Evolutionary conservation across 1,140 invertebrate genomes (phyloP), one percentile per base, ranked within the genome.

Genomic region (Brachionus manjavacas): DNA sequence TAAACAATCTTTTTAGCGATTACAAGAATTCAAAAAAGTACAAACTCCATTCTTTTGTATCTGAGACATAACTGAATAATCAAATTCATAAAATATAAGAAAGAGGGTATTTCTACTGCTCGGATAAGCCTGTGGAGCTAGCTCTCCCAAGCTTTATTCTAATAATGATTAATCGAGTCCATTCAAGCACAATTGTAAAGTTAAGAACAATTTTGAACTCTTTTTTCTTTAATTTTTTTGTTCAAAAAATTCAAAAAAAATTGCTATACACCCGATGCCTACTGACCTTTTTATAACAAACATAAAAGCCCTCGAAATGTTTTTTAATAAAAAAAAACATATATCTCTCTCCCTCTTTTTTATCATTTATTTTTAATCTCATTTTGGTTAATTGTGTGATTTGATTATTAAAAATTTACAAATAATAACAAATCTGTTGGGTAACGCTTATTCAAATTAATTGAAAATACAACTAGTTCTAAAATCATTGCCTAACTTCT

Each of bases 401-500:
- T 60, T 23, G 52, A 60, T 20, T 20, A 60, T 60, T 60, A 20
- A 20, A 23, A 60, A 60, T 60, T 16, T 20, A 35, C 31, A 60
- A 60, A 60, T 60, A 60, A 60, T 9, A 60, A 60, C 52, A 60
- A 60, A 60, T 20, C 52, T 60, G 23, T 60, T 60, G 52, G 20
- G 52, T 60, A 60, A 60, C 52, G 52, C 52, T 60, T 9, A 60
- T 20, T 60, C 52, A 25, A 60, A 60, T 60, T 60, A 68, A 68
- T 31, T 14, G 25, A 39, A 68, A 39, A 46, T n/a, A 68, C 14
- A 68, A 39, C 66, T 68, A 28, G 31, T 31, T 31, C n/a, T 68
- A 28, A 31, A 28, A 68, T 68, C 31, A 68, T 68, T 68, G 66
- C 66, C 31, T 68, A 68, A 68, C 66, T 68, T 68, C 35, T 68